phyloP scores from a whole-genome alignment of 2,113 vertebrate species.

The Galeopterus variegatus region DNA sequence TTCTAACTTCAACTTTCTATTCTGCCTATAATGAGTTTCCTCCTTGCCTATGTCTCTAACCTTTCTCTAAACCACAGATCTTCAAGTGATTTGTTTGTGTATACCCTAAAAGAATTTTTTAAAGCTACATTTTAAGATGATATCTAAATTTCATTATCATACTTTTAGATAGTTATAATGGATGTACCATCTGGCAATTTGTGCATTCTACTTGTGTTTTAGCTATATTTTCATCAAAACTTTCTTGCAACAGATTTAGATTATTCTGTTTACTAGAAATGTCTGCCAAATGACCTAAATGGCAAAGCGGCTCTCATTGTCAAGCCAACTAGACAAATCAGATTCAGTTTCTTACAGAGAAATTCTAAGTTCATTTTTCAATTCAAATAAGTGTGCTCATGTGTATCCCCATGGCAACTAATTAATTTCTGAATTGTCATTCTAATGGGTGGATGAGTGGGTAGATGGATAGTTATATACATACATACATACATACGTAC shows the following conservation, averaged over 20 bases:
- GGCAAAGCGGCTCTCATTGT: not conserved
- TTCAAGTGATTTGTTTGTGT: not conserved
- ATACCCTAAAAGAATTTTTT: not conserved
- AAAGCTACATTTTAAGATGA: not conserved
- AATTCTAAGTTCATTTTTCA: not conserved
- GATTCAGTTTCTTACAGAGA: slow-evolving; percentile 15
- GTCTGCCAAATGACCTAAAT: not conserved
- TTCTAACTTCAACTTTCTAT: not conserved
- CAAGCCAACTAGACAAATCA: not conserved
- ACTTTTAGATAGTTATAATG: not conserved
- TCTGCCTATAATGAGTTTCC: not conserved
- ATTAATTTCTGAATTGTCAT: not conserved
- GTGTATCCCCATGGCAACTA: not conserved
- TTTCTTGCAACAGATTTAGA: not conserved
- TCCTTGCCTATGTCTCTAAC: not conserved
- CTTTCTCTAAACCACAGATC: not conserved
- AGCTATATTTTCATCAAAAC: not conserved
- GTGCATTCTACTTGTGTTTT: not conserved
- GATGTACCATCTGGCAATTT: not conserved
- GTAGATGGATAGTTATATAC: too few species aligned
- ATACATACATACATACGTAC: not conserved
- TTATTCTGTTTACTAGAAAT: not conserved
- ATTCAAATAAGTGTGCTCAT: not conserved
- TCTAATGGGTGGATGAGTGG: not conserved
- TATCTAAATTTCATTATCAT: not conserved